phyloP scores from a whole-genome alignment of 2,113 vertebrate genomes.

The Coreoperca whiteheadi region DNA sequence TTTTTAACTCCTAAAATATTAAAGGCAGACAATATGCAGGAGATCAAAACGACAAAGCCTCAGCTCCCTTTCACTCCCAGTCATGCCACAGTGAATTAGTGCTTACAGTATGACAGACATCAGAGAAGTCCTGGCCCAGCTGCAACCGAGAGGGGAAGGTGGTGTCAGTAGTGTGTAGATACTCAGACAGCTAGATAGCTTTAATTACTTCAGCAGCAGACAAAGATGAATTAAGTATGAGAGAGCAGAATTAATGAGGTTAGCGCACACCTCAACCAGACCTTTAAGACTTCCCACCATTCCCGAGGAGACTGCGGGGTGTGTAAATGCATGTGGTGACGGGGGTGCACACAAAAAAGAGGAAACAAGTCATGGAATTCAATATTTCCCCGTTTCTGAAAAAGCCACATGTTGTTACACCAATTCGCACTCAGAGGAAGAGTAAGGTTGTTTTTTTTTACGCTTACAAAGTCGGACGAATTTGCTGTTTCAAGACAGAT shows the following conservation, averaged over 20 bases:
- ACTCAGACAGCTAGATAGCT: conserved; percentile 55
- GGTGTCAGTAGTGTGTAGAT: conserved; percentile 56
- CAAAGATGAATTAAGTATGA: conserved; percentile 77
- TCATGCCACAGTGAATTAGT: conserved; percentile 27
- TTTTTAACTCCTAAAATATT: conserved; percentile 1
- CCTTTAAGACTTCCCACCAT: conserved; percentile 54
- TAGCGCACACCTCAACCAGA: conserved; percentile 54
- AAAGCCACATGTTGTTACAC: conserved; percentile 11
- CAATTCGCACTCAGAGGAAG: not conserved
- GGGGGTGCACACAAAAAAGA: not conserved
- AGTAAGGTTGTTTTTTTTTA: not conserved
- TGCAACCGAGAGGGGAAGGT: conserved; percentile 45
- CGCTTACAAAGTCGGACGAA: not conserved
- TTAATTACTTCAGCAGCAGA: conserved; percentile 73
- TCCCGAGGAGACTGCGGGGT: conserved; percentile 15
- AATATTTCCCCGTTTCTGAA: not conserved
- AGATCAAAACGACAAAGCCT: conserved; percentile 8
- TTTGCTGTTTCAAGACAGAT: not conserved
- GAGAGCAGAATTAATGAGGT: conserved; percentile 73
- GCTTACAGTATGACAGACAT: conserved; percentile 43
- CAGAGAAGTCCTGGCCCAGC: conserved; percentile 31
- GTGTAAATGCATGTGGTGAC: not conserved
- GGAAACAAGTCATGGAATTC: not conserved
- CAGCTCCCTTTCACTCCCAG: not conserved
- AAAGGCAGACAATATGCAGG: not conserved